Percentiles rank a stretch among this genome's conserved stretches.
Conservation (phyloP, 2,888 invertebrate species). For the Lymantria dispar region DNA sequence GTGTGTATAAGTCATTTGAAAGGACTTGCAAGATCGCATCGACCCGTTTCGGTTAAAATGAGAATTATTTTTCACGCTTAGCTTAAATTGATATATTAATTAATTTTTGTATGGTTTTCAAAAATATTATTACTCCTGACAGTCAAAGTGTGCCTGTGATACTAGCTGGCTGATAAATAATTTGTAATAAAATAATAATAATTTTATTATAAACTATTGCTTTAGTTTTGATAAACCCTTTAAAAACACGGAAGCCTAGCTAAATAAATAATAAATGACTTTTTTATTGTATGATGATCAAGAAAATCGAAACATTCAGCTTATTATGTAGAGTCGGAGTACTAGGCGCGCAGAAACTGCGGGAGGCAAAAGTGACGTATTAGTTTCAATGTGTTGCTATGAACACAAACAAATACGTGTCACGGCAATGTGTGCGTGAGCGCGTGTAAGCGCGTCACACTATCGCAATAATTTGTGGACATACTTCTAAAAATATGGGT, state of each 20-base stretch:
- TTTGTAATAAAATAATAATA: neutral
- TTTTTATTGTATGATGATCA: constrained; percentile 56
- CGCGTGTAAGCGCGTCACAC: constrained; percentile 65
- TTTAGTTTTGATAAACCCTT: neutral
- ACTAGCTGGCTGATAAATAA: neutral
- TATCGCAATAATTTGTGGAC: constrained; percentile 44
- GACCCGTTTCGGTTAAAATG: constrained; percentile 19
- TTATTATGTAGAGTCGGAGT: constrained; percentile 77
- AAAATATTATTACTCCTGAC: neutral
- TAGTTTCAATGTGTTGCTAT: constrained; percentile 52
- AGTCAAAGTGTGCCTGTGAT: too few species aligned
- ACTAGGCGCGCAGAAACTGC: constrained; percentile 71
- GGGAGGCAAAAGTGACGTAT: constrained; percentile 70
- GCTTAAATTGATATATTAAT: neutral
- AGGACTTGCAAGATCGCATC: constrained; percentile 42
- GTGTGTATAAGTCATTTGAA: constrained; percentile 54
- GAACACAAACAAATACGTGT: constrained; percentile 43
- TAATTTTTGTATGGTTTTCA: constrained; percentile 2
- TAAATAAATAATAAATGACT: constrained; percentile 39
- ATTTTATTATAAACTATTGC: neutral
- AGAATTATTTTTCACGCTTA: constrained; percentile 16
- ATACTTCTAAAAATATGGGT: constrained; percentile 15
- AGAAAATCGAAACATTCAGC: constrained; percentile 75
- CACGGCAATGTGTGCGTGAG: constrained; percentile 52
- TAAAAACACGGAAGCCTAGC: constrained; percentile 56